Conservation (phyloP, 1,140 invertebrate species). For the Pseudomyrmex concolor region DNA sequence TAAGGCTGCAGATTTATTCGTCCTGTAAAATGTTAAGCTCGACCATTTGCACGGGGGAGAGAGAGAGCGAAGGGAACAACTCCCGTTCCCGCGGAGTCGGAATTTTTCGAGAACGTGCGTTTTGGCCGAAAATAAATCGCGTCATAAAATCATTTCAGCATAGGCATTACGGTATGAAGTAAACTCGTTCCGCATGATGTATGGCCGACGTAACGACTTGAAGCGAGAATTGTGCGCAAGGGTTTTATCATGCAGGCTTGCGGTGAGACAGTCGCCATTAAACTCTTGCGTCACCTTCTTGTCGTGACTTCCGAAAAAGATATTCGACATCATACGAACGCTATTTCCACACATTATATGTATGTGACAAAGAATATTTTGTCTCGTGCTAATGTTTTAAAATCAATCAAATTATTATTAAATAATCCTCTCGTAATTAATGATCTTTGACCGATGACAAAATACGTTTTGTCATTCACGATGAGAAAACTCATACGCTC, state of each 20-base stretch:
- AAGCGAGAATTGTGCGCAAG: constrained; percentile 59
- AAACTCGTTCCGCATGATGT: constrained; percentile 67
- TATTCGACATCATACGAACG: constrained; percentile 5
- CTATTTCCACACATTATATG: constrained; percentile 1
- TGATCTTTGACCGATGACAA: constrained; percentile 63
- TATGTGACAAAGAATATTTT: not conserved
- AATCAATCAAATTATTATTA: constrained; percentile 48
- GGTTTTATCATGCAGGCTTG: constrained; percentile 65
- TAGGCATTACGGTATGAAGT: constrained; percentile 64
- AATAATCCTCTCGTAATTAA: constrained; percentile 40
- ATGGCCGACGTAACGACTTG: constrained; percentile 68
- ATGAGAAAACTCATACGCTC: constrained; percentile 43
- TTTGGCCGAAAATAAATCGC: constrained; percentile 61
- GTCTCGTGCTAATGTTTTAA: not conserved
- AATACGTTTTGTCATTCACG: constrained; percentile 39
- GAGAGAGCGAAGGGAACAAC: constrained; percentile 15
- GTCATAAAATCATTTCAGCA: constrained; percentile 68
- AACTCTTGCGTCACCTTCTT: constrained; percentile 40
- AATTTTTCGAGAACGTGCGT: constrained; percentile 29
- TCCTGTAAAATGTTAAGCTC: constrained; percentile 29
- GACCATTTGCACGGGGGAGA: constrained; percentile 31
- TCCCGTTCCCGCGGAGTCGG: not conserved
- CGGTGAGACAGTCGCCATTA: constrained; percentile 58
- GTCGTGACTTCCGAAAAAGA: constrained; percentile 53
- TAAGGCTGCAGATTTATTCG: constrained; percentile 33